phyloP scores from a whole-genome alignment of 2,113 vertebrate species.

The Phrynosoma platyrhinos region DNA sequence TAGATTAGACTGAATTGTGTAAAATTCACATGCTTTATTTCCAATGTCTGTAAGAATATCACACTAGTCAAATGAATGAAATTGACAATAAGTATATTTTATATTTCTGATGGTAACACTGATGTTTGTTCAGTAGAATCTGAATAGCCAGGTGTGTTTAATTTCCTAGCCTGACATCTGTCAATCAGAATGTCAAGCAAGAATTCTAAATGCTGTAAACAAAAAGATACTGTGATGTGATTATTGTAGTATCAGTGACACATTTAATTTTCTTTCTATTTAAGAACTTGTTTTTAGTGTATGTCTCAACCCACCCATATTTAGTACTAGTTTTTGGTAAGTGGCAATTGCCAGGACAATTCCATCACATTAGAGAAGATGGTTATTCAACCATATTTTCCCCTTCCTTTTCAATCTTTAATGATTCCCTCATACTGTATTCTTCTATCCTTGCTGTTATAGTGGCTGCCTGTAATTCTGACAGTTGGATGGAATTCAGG shows the following conservation, averaged over 20 bases:
- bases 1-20: constrained; percentile 76
- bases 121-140: constrained; percentile 59
- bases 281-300: background rate
- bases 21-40: constrained; percentile 72
- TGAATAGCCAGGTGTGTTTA: constrained; percentile 73
- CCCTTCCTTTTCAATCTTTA: background rate
- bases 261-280: constrained; percentile 45
- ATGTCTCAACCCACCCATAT: background rate
- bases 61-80: constrained; percentile 64
- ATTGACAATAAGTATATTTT: constrained; percentile 48
- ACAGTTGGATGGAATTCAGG: background rate
- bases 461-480: background rate
- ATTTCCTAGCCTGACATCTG: constrained; percentile 72
- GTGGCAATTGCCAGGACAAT: background rate
- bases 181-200: constrained; percentile 77
- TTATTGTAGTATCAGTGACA: constrained; percentile 66
- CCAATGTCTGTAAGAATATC: constrained; percentile 56
- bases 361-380: background rate
- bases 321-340: constrained; percentile 1
- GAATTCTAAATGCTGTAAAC: constrained; percentile 72
- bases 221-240: constrained; percentile 65
- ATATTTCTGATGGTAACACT: constrained; percentile 16
- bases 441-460: background rate
- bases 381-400: background rate
- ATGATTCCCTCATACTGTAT: background rate